phyloP scores from a whole-genome alignment of 2,113 vertebrate genomes.

The Balaenoptera acutorostrata region DNA sequence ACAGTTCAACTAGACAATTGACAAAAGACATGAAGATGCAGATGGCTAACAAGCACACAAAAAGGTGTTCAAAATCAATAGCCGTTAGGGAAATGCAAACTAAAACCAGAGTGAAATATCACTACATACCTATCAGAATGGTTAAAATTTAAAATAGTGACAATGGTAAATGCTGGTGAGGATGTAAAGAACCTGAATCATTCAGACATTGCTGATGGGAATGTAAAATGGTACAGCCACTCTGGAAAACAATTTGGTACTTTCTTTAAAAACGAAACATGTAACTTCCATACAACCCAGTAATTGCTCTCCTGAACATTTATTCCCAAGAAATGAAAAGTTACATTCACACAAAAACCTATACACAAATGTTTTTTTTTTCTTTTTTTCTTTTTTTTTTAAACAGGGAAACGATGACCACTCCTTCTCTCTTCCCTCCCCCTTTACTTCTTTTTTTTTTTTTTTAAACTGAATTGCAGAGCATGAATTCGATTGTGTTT shows the following conservation, averaged over 20 bases:
- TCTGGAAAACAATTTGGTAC: not conserved
- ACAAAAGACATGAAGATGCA: not conserved
- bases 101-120: not conserved
- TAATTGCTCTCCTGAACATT: not conserved
- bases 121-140: not conserved
- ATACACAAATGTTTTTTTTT: not conserved
- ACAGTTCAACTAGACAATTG: not conserved
- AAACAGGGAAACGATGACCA: no score
- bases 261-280: not conserved
- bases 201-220: not conserved
- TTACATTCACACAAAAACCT: not conserved
- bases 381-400: no score
- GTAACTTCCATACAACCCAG: not conserved
- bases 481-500: no score
- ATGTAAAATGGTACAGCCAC: not conserved
- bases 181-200: not conserved
- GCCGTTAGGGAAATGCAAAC: not conserved
- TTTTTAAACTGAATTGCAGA: no score
- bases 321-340: not conserved
- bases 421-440: no score
- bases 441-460: no score
- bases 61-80: not conserved
- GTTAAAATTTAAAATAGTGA: not conserved
- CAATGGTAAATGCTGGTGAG: not conserved
- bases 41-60: not conserved